A percentile compares a stretch with the other conserved stretches of the same genome.
These are phyloP conservation scores for Neodon shergylaensis DNA, from an alignment of 2,113 vertebrate species.

Conservation along the genomic window DNA sequence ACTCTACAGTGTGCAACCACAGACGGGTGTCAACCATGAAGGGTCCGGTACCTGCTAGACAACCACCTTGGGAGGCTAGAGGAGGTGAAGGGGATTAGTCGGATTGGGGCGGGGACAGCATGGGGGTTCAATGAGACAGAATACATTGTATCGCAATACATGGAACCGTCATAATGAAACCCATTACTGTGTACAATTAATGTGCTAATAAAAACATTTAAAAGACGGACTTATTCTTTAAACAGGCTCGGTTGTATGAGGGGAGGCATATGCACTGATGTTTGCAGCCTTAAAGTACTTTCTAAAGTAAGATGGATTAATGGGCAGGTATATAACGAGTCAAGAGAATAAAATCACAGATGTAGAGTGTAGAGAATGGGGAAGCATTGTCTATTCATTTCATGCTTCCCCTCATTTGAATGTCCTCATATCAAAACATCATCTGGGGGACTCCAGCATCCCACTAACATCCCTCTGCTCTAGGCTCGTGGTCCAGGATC, in stretches of 20 bases:
- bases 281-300: conserved; percentile 2
- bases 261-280: neutral
- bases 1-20: neutral
- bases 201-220: neutral
- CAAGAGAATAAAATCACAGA: neutral
- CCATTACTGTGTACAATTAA: neutral
- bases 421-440: conserved; percentile 29
- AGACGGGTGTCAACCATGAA: neutral
- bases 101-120: neutral
- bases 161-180: neutral
- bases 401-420: neutral
- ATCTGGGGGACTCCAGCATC: neutral
- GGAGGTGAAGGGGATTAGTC: neutral
- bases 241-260: neutral
- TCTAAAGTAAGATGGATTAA: neutral
- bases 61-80: neutral
- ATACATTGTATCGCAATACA: neutral
- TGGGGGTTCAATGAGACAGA: neutral
- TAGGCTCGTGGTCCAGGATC: neutral
- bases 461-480: neutral
- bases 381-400: neutral
- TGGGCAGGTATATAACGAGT: neutral
- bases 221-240: conserved; percentile 3
- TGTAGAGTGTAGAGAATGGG: neutral
- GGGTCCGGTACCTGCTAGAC: neutral